A percentile compares a stretch with the other conserved stretches of the same genome.
These are phyloP conservation scores for Mythimna ferrago DNA, from an alignment of 2,888 invertebrate species.

Conservation along the genomic window DNA sequence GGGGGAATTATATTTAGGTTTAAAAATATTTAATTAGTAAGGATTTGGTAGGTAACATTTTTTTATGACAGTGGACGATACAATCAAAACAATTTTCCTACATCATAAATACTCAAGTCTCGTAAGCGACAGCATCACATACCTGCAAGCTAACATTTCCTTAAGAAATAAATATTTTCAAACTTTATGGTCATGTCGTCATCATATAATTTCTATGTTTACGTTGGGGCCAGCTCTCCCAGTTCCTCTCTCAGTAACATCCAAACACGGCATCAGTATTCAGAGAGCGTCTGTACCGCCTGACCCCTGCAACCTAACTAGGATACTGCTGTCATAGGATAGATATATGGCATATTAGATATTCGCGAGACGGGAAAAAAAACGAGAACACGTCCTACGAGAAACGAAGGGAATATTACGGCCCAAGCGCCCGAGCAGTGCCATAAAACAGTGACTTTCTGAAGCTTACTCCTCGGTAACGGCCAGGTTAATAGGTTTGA, in stretches of 20 bases:
- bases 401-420: not conserved
- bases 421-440: too few species aligned
- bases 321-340: constrained; percentile 30
- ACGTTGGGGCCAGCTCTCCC: constrained; percentile 5
- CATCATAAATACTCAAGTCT: constrained; percentile 16
- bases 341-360: constrained; percentile 21
- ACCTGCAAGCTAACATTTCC: constrained; percentile 14
- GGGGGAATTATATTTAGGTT: too few species aligned
- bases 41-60: not conserved
- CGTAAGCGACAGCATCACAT: constrained; percentile 25
- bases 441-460: too few species aligned
- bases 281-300: constrained; percentile 19
- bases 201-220: not conserved
- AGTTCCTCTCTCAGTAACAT: constrained; percentile 17
- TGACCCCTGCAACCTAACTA: constrained; percentile 34
- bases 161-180: constrained; percentile 2
- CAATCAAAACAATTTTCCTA: not conserved
- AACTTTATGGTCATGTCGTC: not conserved
- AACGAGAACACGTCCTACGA: constrained; percentile 5
- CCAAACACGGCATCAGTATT: constrained; percentile 28
- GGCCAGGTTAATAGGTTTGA: too few species aligned
- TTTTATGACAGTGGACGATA: not conserved
- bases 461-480: too few species aligned
- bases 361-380: not conserved
- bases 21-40: too few species aligned